Conservation (phyloP, 1,140 invertebrate genomes). For the Microvelia longipes region DNA sequence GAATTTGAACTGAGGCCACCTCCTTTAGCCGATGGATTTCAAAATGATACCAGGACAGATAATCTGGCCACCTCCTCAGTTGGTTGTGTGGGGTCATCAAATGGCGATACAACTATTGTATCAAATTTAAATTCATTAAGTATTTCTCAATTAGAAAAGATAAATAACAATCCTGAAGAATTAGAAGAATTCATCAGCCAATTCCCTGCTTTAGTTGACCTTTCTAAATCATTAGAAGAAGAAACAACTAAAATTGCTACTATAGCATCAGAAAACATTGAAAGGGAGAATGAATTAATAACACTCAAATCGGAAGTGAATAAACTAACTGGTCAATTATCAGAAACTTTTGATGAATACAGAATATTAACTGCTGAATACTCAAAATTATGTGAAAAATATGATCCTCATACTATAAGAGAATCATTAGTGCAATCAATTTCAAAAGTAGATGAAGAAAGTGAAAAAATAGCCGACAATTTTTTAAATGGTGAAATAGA, state of each 20-base stretch:
- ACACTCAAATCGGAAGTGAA: slow-evolving; percentile 5
- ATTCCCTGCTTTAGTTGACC: slow-evolving; percentile 41
- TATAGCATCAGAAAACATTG: slow-evolving; percentile 33
- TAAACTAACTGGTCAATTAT: background rate
- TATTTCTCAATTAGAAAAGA: slow-evolving; percentile 48
- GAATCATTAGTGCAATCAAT: slow-evolving; percentile 6
- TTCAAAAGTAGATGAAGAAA: slow-evolving; percentile 42
- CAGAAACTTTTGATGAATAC: slow-evolving; percentile 18
- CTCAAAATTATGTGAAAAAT: slow-evolving; percentile 11
- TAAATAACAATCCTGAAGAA: slow-evolving; percentile 46
- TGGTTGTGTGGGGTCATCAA: background rate
- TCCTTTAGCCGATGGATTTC: slow-evolving; percentile 18
- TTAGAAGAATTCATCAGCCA: slow-evolving; percentile 49
- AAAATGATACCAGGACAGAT: background rate
- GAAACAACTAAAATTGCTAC: slow-evolving; percentile 52
- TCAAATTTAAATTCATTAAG: slow-evolving; percentile 46
- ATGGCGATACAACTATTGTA: background rate
- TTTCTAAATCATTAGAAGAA: slow-evolving; percentile 49
- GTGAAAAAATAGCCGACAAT: slow-evolving; percentile 54
- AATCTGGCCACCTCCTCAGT: background rate
- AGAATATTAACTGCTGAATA: slow-evolving; percentile 8
- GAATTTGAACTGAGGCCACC: slow-evolving; percentile 54
- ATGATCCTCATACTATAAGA: slow-evolving; percentile 8
- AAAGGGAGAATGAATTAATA: slow-evolving; percentile 4
- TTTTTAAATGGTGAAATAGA: slow-evolving; percentile 57